Evolutionary conservation across 1,140 invertebrate species (phyloP).

Genomic region (Helicoverpa zea): DNA sequence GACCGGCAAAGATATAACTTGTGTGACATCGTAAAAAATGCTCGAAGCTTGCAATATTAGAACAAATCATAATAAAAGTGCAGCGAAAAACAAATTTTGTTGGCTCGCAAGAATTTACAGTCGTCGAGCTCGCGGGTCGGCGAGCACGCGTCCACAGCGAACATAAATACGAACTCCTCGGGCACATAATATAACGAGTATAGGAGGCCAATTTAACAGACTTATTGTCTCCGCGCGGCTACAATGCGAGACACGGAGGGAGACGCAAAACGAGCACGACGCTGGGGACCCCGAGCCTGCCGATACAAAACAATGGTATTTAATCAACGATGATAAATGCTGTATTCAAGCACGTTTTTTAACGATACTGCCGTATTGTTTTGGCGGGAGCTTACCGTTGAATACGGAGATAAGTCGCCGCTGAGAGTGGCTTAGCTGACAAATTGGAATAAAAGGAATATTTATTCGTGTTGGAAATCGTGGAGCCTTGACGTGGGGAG

Average conservation of each 20-base stretch:
- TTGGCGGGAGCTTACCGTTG: conserved; percentile 84
- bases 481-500: conserved; percentile 65
- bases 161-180: conserved; percentile 68
- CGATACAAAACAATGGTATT: conserved; percentile 87
- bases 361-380: conserved; percentile 85
- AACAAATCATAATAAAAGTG: conserved; percentile 52
- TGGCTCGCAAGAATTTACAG: conserved; percentile 68
- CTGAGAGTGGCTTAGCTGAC: conserved; percentile 85
- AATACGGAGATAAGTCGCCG: conserved; percentile 84
- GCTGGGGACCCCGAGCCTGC: conserved; percentile 75
- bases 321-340: conserved; percentile 87
- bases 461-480: conserved; percentile 81
- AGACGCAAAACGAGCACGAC: conserved; percentile 79
- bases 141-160: conserved; percentile 64
- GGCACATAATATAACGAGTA: conserved; percentile 69
- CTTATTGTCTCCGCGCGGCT: conserved; percentile 83
- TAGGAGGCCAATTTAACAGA: conserved; percentile 85
- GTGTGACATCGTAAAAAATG: conserved; percentile 39
- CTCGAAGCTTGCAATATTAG: conserved; percentile 38
- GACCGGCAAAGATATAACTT: conserved; percentile 25
- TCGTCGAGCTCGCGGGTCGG: conserved; percentile 50
- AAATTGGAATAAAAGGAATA: conserved; percentile 87
- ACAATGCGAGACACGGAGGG: conserved; percentile 78
- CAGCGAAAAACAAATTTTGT: conserved; percentile 50
- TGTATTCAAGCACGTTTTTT: conserved; percentile 85